These are phyloP conservation scores for Meteorus sp. DNA, from an alignment of 1,140 invertebrate genomes.

Conservation along the genomic window DNA sequence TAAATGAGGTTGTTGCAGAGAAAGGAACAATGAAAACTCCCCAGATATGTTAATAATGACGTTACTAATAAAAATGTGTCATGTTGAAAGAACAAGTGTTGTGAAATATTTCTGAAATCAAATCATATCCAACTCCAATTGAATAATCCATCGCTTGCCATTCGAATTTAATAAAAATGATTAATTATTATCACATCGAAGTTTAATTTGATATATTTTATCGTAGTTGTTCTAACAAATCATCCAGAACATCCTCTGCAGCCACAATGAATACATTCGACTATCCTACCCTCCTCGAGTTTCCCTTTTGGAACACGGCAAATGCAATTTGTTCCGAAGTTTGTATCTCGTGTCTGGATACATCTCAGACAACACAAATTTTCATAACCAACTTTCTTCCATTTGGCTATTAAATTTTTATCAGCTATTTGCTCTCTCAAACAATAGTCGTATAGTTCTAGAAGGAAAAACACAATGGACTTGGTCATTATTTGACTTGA, in stretches of 20 bases:
- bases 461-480: slow-evolving; percentile 34
- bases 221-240: slow-evolving; percentile 31
- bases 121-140: too few relatives aligned
- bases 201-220: slow-evolving; percentile 7
- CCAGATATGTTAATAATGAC: too few relatives aligned
- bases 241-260: slow-evolving; percentile 93
- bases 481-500: background rate
- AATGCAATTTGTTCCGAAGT: slow-evolving; percentile 81
- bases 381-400: slow-evolving; percentile 99
- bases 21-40: background rate
- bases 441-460: slow-evolving; percentile 97
- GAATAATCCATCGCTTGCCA: too few relatives aligned
- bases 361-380: slow-evolving; percentile 98
- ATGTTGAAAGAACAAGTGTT: too few relatives aligned
- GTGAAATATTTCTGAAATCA: too few relatives aligned
- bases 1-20: slow-evolving; percentile 21
- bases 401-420: slow-evolving; percentile 97
- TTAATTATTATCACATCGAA: too few relatives aligned
- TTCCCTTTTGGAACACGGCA: slow-evolving; percentile 98
- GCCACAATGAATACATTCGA: slow-evolving; percentile 95
- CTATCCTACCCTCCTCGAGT: slow-evolving; percentile 93
- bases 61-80: too few relatives aligned
- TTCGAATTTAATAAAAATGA: too few relatives aligned
- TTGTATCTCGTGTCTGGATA: slow-evolving; percentile 98
- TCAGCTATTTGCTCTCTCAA: slow-evolving; percentile 97